Evolutionary conservation across 2,888 invertebrate genomes (phyloP), one percentile per base, ranked within the genome.

Genomic region (Frankliniella fusca): DNA sequence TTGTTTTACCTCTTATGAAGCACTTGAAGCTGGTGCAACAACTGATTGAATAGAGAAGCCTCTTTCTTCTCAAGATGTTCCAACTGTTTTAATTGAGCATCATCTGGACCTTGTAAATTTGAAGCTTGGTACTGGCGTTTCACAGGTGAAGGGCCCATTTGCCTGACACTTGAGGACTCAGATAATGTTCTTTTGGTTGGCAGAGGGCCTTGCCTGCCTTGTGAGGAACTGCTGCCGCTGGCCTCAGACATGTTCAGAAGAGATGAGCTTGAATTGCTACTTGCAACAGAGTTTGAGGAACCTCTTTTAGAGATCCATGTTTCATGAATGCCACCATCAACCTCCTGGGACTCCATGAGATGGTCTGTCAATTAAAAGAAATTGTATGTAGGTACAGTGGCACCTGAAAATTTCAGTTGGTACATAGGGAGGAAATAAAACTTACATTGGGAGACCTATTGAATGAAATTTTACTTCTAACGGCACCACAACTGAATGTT

Each of bases 231-330:
- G 23, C 70, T 70, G 7, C 70, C 70, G 23, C 70, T 70, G 23
- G 70, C 70, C 5, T 70, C 70, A 5, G 70, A 20, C 70, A 70
- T 70, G 23, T 70, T 70, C 23, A 23, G 11, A 11, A 23, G 8
- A 3, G 23, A 23, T n/a, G 70, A n/a, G 11, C 70, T 70, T 70
- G 70, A 23, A 70, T n/a, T 70, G 70, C 70, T 70, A 3, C 11
- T 23, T 23, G 23, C 23, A 10, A 70, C 70, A 3, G 70, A 70
- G 7, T 23, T 23, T 23, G 11, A 23, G 11, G 23, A n/a, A 70
- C 70, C 70, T 70, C 70, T 70, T 70, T 70, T 70, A 70, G 23
- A 70, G 9, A 70, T 20, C 70, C 70, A 70, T 70, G 70, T 10
- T 70, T 20, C 23, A 23, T 23, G 23, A 7, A 70, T 7, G 23